Percentiles rank a stretch among this genome's conserved stretches.
These are phyloP conservation scores for Zaprionus nigranus DNA, from an alignment of 1,140 invertebrate genomes.

Conservation along the genomic window DNA sequence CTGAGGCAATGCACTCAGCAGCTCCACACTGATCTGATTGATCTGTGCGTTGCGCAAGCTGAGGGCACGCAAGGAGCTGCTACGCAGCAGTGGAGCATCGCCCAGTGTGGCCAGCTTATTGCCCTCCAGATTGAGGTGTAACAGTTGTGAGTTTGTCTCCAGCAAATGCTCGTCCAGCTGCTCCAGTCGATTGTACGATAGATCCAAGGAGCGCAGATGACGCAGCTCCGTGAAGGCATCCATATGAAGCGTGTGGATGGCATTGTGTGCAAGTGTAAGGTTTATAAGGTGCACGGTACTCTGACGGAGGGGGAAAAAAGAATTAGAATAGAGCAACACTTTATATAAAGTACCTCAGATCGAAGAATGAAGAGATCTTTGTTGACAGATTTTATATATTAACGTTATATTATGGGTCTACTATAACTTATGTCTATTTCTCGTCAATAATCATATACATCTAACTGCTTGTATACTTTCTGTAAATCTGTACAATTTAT, in stretches of 20 bases:
- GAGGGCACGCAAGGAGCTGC: constrained; percentile 59
- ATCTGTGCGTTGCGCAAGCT: constrained; percentile 75
- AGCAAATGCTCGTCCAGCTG: constrained; percentile 73
- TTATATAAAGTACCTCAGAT: too few species aligned
- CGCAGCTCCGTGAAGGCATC: constrained; percentile 67
- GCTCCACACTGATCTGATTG: constrained; percentile 52
- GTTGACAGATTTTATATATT: too few species aligned
- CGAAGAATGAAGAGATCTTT: too few species aligned
- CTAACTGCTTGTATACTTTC: too few species aligned
- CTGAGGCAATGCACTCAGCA: constrained; percentile 63
- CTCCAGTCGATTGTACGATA: constrained; percentile 80
- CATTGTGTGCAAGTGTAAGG: constrained; percentile 71
- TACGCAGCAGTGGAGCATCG: constrained; percentile 55
- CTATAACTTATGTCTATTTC: too few species aligned
- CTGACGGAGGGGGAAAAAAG: constrained; percentile 35
- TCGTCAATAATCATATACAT: too few species aligned
- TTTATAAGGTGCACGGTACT: constrained; percentile 61
- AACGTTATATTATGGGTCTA: too few species aligned
- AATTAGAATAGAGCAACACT: too few species aligned
- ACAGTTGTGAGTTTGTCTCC: constrained; percentile 62
- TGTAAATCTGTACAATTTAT: too few species aligned
- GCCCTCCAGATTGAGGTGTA: constrained; percentile 68
- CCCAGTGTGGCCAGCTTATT: constrained; percentile 72
- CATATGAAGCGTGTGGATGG: constrained; percentile 68
- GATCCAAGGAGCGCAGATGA: constrained; percentile 62